Percentiles rank a stretch among this genome's conserved stretches.
phyloP scores from a whole-genome alignment of 2,113 vertebrate species.

The Semnornis frantzii region DNA sequence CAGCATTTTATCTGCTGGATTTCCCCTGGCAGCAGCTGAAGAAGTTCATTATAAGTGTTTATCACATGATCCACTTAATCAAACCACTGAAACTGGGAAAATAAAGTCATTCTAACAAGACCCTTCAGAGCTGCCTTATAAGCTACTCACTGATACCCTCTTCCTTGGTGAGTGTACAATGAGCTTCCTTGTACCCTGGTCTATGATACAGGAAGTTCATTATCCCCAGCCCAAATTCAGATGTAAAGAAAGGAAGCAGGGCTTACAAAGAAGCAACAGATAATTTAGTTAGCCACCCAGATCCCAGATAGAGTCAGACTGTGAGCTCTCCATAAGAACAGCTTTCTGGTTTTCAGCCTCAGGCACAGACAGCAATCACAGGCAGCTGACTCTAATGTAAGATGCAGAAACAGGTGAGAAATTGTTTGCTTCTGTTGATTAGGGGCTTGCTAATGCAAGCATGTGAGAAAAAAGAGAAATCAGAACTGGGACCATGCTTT shows the following conservation, averaged over 20 bases:
- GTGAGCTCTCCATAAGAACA: neutral
- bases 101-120: slow-evolving; percentile 77
- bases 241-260: slow-evolving; percentile 67
- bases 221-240: slow-evolving; percentile 67
- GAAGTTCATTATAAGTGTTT: slow-evolving; percentile 73
- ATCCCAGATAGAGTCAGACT: slow-evolving; percentile 37
- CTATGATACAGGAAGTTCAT: slow-evolving; percentile 78
- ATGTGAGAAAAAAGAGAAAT: neutral
- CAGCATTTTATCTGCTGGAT: slow-evolving; percentile 60
- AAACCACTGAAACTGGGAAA: slow-evolving; percentile 70
- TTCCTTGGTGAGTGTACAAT: slow-evolving; percentile 73
- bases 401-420: neutral
- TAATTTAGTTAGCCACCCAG: slow-evolving; percentile 61
- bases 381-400: neutral
- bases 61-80: slow-evolving; percentile 78
- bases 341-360: neutral
- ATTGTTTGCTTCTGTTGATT: slow-evolving; percentile 17
- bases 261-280: slow-evolving; percentile 70
- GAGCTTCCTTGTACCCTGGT: slow-evolving; percentile 71
- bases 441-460: slow-evolving; percentile 42
- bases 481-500: slow-evolving; percentile 16
- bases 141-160: slow-evolving; percentile 74
- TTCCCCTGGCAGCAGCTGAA: slow-evolving; percentile 78
- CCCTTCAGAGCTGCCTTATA: slow-evolving; percentile 70
- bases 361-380: neutral